phyloP scores from a whole-genome alignment of 53 echinoderm and acorn worm species.

The Holothuria scabra region DNA sequence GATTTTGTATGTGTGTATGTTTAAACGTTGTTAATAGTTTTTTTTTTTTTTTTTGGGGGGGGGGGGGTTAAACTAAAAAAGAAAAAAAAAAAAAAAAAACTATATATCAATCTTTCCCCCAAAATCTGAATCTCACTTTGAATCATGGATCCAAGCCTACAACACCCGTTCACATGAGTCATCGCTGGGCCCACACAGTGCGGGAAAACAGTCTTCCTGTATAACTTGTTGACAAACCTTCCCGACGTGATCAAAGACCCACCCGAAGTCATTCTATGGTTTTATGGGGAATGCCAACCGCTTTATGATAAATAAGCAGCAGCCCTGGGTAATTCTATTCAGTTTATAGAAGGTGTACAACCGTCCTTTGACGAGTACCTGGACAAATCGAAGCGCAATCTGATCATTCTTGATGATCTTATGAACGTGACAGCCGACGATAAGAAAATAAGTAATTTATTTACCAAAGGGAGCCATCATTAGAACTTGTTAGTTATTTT shows the following conservation, averaged over 20 bases:
- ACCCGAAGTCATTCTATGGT: slow-evolving; percentile 69
- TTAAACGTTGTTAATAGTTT: no score
- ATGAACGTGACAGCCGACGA: slow-evolving; percentile 63
- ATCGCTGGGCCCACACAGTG: slow-evolving; percentile 67
- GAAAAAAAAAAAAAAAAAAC: no score
- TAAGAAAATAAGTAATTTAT: slow-evolving; percentile 60
- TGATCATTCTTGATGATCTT: slow-evolving; percentile 82
- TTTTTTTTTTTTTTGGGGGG: no score
- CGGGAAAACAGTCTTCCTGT: slow-evolving; percentile 77
- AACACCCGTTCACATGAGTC: slow-evolving; percentile 37
- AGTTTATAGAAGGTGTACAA: slow-evolving; percentile 76
- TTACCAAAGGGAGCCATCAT: slow-evolving; percentile 85
- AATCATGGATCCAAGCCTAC: slow-evolving; percentile 8
- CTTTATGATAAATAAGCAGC: slow-evolving; percentile 56
- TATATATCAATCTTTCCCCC: no score
- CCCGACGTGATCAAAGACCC: slow-evolving; percentile 51
- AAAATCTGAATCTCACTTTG: neutral
- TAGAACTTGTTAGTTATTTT: slow-evolving; percentile 81
- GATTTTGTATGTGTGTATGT: no score
- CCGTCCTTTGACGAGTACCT: slow-evolving; percentile 55
- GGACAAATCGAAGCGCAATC: slow-evolving; percentile 51
- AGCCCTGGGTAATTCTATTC: slow-evolving; percentile 43
- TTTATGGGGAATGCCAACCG: slow-evolving; percentile 80
- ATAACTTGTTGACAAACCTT: slow-evolving; percentile 46
- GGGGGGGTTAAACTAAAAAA: no score